These are phyloP conservation scores for Actenoides hombroni DNA, from an alignment of 2,113 vertebrate species.

Conservation along the genomic window DNA sequence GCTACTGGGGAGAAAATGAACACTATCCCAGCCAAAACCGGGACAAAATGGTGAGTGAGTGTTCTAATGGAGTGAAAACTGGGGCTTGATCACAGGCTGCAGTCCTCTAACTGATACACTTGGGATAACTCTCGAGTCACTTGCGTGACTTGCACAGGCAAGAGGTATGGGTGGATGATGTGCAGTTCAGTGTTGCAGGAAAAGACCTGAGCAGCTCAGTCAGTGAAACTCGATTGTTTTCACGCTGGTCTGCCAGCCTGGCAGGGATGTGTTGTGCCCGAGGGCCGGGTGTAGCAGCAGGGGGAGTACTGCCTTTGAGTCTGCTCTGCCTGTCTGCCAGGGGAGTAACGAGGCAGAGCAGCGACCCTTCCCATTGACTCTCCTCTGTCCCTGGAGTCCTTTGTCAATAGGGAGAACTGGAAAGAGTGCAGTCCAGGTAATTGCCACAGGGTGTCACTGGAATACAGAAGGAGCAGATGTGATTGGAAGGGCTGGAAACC, in stretches of 20 bases:
- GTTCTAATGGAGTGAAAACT: not conserved
- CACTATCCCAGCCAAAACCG: not conserved
- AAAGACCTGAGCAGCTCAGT: not conserved
- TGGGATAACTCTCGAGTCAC: not conserved
- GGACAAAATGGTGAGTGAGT: not conserved
- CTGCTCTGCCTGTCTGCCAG: not conserved
- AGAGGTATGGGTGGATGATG: rapidly evolving
- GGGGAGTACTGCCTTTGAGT: not conserved
- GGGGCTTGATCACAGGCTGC: not conserved
- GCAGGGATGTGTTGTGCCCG: not conserved
- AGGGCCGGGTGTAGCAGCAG: no score
- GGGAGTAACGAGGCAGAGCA: not conserved
- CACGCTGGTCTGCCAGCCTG: not conserved
- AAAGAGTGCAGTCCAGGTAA: not conserved
- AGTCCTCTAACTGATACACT: not conserved
- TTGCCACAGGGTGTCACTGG: slow-evolving; percentile 48
- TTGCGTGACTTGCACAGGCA: not conserved
- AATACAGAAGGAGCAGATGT: not conserved
- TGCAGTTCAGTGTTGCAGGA: not conserved
- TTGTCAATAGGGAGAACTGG: not conserved
- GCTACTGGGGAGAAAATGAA: not conserved
- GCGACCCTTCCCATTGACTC: not conserved
- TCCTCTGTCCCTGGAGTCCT: not conserved
- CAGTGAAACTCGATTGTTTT: not conserved
- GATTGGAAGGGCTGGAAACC: not conserved